Evolutionary conservation across 2,797 vertebrate genomes (phyloP), one percentile per base, ranked within the genome.

Genomic region (Crocodylus rhombifer): DNA sequence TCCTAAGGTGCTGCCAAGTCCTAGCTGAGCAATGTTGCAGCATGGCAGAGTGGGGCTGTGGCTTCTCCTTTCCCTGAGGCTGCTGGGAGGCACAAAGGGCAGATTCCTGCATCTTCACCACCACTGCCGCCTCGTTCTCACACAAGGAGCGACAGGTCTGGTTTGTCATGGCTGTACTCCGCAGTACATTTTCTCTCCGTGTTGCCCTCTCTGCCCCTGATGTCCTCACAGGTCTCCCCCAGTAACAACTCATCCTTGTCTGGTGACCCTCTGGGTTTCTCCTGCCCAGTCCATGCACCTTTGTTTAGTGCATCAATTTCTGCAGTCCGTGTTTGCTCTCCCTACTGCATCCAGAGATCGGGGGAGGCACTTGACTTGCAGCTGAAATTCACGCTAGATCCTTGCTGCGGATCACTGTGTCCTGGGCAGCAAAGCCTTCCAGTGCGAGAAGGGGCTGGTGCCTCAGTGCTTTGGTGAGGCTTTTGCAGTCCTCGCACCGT

Each of bases 1-100:
- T 86, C 60, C 74, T 73, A 57, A 62, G 33, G 20, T 89, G 74
- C 26, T 86, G 63, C 58, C 65, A 77, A 81, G 57, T 62, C 69
- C 86, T 81, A 89, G 90, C 51, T 78, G 28, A 84, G 88, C 76
- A 67, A 86, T n/a, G 89, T 91, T 77, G 23, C 56, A 62, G 89
- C 1, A 1, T 83, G 80, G n/a, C 77, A 79, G 71, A 73, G 25
- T 14, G 51, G 23, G 23, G 7, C 69, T 42, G 69, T 51, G 69
- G 26, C 55, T 91, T 89, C 85, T 69, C 77, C 64, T 95, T 85
- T 87, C 67, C 63, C 71, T 90, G 28, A 60, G 1, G 83, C 57
- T 80, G n/a, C 36, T 80, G 80, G 55, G 33, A 79, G 76, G 42
- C 42, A 42, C 42, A 42, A 8, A 42, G 42, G 42, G 7, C 42